phyloP scores from a whole-genome alignment of 2,797 vertebrate genomes.

The Jordanella pulchra region DNA sequence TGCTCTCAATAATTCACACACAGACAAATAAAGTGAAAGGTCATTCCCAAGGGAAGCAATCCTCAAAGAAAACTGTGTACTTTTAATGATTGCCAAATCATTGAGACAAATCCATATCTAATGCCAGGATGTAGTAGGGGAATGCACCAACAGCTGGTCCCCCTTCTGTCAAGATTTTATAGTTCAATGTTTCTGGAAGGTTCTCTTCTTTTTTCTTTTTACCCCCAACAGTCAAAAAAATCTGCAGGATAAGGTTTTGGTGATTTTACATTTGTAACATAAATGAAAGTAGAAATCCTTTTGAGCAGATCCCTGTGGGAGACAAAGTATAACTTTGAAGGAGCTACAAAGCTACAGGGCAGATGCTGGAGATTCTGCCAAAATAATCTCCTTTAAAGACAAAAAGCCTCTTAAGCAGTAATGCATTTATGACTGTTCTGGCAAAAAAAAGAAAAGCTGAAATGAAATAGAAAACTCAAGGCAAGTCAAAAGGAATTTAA shows the following conservation, averaged over 20 bases:
- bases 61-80: background rate
- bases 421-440: background rate
- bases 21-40: slow-evolving; percentile 15
- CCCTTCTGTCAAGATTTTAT: background rate
- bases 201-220: background rate
- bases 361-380: background rate
- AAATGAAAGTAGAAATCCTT: background rate
- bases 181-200: background rate
- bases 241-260: background rate
- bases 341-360: slow-evolving; percentile 2
- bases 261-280: background rate
- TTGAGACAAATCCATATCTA: background rate
- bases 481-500: background rate
- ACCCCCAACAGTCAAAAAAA: background rate
- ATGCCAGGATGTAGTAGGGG: background rate
- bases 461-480: background rate
- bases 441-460: background rate
- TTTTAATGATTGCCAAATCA: slow-evolving; percentile 19
- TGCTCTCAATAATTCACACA: slow-evolving; percentile 19
- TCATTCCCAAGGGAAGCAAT: slow-evolving; percentile 3
- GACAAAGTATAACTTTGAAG: background rate
- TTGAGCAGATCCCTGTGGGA: background rate
- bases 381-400: background rate
- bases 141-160: background rate
- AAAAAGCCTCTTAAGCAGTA: background rate